Conservation (phyloP, 2,888 invertebrate species). For the Craniophora ligustri region DNA sequence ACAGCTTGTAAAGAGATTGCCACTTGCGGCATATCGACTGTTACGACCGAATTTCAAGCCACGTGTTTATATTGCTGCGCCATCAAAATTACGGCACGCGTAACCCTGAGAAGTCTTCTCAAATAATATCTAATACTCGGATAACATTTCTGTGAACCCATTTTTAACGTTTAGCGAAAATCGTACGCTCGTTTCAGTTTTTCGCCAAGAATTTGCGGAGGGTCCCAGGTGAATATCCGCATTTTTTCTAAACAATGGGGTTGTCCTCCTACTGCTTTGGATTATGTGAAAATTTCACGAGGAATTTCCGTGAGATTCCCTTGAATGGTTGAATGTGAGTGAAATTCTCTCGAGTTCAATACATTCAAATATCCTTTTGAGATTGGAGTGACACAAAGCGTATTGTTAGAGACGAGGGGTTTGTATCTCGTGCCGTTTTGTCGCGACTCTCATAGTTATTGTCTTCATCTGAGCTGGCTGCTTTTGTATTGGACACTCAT, state of each 20-base stretch:
- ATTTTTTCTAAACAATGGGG: conserved; percentile 73
- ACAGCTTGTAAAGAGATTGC: conserved; percentile 55
- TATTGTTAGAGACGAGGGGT: conserved; percentile 79
- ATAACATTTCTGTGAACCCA: conserved; percentile 33
- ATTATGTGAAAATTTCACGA: conserved; percentile 74
- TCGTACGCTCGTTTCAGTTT: conserved; percentile 36
- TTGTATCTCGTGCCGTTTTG: conserved; percentile 76
- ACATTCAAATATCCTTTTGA: conserved; percentile 84
- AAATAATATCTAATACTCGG: conserved; percentile 38
- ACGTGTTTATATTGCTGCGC: too few relatives aligned
- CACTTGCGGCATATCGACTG: conserved; percentile 37
- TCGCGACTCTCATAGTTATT: conserved; percentile 71
- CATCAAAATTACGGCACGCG: neutral
- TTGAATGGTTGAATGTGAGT: conserved; percentile 72
- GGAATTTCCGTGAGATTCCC: conserved; percentile 69
- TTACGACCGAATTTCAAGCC: too few relatives aligned
- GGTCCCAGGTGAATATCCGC: conserved; percentile 60
- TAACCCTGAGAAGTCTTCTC: conserved; percentile 24
- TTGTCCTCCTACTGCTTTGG: conserved; percentile 57
- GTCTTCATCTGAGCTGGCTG: conserved; percentile 62
- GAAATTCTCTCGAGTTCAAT: conserved; percentile 81
- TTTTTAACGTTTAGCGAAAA: conserved; percentile 50
- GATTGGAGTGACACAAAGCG: conserved; percentile 84
- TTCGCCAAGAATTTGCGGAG: conserved; percentile 57
- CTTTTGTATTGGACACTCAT: conserved; percentile 45